phyloP scores from a whole-genome alignment of 2,113 vertebrate species.

The Thymallus thymallus region DNA sequence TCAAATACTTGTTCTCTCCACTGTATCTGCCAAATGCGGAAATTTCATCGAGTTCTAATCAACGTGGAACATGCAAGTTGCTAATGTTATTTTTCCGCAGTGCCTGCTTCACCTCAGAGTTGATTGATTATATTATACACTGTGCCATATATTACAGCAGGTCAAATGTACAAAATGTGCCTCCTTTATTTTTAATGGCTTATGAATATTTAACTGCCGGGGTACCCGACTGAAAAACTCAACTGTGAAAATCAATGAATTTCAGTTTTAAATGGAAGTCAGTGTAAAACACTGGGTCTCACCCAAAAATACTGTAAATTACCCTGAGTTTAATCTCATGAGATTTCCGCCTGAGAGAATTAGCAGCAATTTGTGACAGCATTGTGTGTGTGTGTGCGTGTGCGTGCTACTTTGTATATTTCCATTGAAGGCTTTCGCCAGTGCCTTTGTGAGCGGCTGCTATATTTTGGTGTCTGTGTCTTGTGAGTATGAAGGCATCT shows the following conservation, averaged over 20 bases:
- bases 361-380: slow-evolving; percentile 41
- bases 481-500: slow-evolving; percentile 54
- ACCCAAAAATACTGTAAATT: slow-evolving; percentile 60
- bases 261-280: slow-evolving; percentile 60
- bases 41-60: slow-evolving; percentile 67
- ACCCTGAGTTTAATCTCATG: slow-evolving; percentile 61
- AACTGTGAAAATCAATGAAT: slow-evolving; percentile 69
- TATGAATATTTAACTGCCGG: slow-evolving; percentile 74
- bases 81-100: slow-evolving; percentile 63
- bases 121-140: slow-evolving; percentile 60
- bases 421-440: slow-evolving; percentile 15
- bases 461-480: slow-evolving; percentile 13
- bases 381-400: slow-evolving; percentile 4
- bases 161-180: slow-evolving; percentile 71
- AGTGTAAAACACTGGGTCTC: slow-evolving; percentile 58
- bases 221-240: slow-evolving; percentile 48
- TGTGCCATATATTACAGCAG: slow-evolving; percentile 55
- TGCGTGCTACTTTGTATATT: not conserved
- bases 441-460: slow-evolving; percentile 11
- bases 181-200: slow-evolving; percentile 75
- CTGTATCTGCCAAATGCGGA: slow-evolving; percentile 65
- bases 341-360: slow-evolving; percentile 50
- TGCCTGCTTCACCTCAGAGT: slow-evolving; percentile 57
- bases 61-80: slow-evolving; percentile 59
- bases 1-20: too few relatives aligned